Percentiles rank a stretch among this genome's conserved stretches.
phyloP scores from a whole-genome alignment of 2,797 vertebrate species.

The Anomalospiza imberbis region DNA sequence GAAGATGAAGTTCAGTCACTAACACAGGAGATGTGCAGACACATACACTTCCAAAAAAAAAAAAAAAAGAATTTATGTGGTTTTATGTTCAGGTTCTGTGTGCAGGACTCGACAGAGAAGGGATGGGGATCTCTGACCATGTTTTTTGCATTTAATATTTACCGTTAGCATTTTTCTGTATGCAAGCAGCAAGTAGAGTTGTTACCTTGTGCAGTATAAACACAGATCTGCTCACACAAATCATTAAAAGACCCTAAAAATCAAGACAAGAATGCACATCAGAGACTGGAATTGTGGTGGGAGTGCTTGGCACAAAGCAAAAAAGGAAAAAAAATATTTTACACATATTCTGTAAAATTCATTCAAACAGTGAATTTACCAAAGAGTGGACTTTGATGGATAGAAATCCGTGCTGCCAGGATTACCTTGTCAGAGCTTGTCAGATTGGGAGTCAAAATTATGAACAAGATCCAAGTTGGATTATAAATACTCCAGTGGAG shows the following conservation, averaged over 20 bases:
- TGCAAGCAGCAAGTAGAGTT: background rate
- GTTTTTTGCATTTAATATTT: background rate
- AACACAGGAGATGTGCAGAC: background rate
- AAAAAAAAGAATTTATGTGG: background rate
- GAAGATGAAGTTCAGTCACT: background rate
- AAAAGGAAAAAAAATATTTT: background rate
- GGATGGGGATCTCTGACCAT: background rate
- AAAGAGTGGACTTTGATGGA: background rate
- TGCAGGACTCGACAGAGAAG: background rate
- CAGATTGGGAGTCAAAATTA: background rate
- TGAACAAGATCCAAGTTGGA: background rate
- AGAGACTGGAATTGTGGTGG: background rate
- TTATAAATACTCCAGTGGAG: background rate
- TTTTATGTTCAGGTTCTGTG: background rate
- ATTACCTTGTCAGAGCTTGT: background rate
- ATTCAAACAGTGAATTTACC: background rate
- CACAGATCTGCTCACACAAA: background rate
- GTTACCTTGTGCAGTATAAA: background rate
- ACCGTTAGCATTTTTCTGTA: background rate
- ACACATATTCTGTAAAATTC: background rate
- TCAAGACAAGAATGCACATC: background rate
- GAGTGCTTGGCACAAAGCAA: background rate
- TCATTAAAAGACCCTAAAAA: background rate
- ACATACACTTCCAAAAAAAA: background rate
- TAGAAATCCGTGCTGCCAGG: background rate